These are phyloP conservation scores for Trachythela sp. DNA, from an alignment of 64 coral and sea anemone species.

Conservation along the genomic window DNA sequence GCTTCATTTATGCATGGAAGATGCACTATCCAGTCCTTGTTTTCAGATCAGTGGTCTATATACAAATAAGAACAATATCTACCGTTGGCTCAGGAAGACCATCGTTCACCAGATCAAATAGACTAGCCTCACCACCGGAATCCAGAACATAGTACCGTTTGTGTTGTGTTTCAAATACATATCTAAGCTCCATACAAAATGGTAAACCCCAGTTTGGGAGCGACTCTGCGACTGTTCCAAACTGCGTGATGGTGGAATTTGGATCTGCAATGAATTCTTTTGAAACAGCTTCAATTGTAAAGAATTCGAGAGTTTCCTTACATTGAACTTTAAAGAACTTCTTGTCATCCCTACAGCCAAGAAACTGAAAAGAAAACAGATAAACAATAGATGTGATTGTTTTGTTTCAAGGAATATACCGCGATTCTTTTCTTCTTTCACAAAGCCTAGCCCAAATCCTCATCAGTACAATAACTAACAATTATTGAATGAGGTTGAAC, in stretches of 20 bases:
- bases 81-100: neutral
- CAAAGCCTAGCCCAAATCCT: too few relatives aligned
- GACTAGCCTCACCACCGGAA: constrained; percentile 37
- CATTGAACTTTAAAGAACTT: constrained; percentile 80
- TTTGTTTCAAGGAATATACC: too few relatives aligned
- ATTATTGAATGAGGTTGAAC: too few relatives aligned
- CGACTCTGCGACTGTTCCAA: constrained; percentile 48
- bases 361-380: constrained; percentile 61
- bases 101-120: constrained; percentile 14
- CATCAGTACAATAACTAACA: too few relatives aligned
- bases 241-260: neutral
- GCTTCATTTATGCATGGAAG: too few relatives aligned
- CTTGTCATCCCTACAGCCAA: constrained; percentile 64
- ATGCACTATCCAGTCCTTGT: too few relatives aligned
- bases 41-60: too few relatives aligned
- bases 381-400: neutral
- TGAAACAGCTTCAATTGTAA: constrained; percentile 65
- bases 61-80: too few relatives aligned
- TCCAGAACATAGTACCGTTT: constrained; percentile 88
- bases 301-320: constrained; percentile 48
- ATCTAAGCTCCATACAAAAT: constrained; percentile 64
- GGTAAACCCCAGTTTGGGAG: constrained; percentile 27
- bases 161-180: constrained; percentile 70
- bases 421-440: too few relatives aligned
- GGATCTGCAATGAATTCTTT: neutral